Base-by-base conservation (phyloP, 64 coral and sea anemone species). In the Hydrozoanthus tunicans region DNA sequence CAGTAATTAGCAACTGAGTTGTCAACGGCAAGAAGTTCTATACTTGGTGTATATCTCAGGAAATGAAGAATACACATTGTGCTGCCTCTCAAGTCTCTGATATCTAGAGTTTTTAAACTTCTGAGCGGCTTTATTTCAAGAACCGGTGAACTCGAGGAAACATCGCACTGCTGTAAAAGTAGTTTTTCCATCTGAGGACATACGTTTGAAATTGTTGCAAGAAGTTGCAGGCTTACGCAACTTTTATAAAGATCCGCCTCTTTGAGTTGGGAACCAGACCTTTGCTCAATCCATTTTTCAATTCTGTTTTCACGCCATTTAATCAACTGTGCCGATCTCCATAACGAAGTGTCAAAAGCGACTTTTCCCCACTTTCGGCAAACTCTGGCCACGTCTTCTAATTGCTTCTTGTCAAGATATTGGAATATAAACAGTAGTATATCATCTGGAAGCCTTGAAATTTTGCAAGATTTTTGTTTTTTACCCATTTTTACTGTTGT, bases 101-200 rank as follows among this genome's bases (percentile, higher is more conserved):
- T 88, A 25, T 88, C 84, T 12, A 88, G 69, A 32, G n/a, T 59
- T 73, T 88, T 88, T 13, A 88, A 88, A 73, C 24, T 73, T 27
- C 74, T 88, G 5, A 73, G 74, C 11, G 84, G 55, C 74, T 88
- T 88, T 12, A 88, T 88, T 20, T 88, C 84, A 25, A 88, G 74
- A 8, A 74, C 56, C 69, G 74, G 43, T 25, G 73, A 20, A 43
- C 59, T 23, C 10, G 74, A 56, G 17, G 10, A 88, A 24, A 88
- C 59, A 51, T 88, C 68, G 84, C 84, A 74, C 12, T 88, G 68
- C 13, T 88, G 73, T 13, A 88, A 58, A 12, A 88, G 56, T 25
- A 88, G 6, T 32, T 88, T 88, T 75, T 88, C 84, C 68, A 88
- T 61, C 84, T 88, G 68, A 73, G 84, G 84, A 25, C 84, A 88